Evolutionary conservation across 2,888 invertebrate genomes (phyloP).

Genomic region (Schrankia costaestrigalis): DNA sequence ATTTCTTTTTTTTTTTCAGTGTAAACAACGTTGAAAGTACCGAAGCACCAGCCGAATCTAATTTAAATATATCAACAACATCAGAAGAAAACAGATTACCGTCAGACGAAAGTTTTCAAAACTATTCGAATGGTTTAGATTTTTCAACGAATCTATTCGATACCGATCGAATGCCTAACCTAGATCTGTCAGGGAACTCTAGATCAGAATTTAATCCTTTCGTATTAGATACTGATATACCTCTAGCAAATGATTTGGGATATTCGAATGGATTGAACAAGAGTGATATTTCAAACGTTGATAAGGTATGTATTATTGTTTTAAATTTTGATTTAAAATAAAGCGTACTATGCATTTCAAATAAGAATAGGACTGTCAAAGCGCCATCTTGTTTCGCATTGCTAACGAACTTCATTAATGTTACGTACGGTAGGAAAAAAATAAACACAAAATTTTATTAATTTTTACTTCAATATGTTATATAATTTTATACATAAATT

Average conservation of each 20-base stretch:
- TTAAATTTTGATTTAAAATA: background rate
- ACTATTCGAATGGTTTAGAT: constrained; percentile 52
- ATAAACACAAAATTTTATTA: too few species aligned
- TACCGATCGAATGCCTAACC: constrained; percentile 50
- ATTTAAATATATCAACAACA: constrained; percentile 25
- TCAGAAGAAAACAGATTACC: constrained; percentile 50
- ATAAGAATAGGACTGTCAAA: too few species aligned
- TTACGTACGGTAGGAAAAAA: too few species aligned
- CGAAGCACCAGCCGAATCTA: constrained; percentile 11
- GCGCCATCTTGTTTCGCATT: too few species aligned
- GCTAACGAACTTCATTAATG: too few species aligned
- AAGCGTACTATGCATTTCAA: too few species aligned
- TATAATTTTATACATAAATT: too few species aligned
- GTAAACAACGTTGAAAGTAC: background rate
- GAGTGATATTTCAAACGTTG: constrained; percentile 1
- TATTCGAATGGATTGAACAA: constrained; percentile 19
- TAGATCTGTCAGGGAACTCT: constrained; percentile 53
- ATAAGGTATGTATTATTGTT: constrained; percentile 16
- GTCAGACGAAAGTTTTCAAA: constrained; percentile 62
- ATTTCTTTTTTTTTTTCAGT: constrained; percentile 14
- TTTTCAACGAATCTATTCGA: constrained; percentile 59
- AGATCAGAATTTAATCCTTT: constrained; percentile 51
- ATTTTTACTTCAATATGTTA: too few species aligned
- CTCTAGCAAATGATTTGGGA: constrained; percentile 32
- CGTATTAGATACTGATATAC: constrained; percentile 28